Evolutionary conservation across 2,888 invertebrate species (phyloP), one percentile per base, ranked within the genome.

Genomic region (Folsomia manolachei): DNA sequence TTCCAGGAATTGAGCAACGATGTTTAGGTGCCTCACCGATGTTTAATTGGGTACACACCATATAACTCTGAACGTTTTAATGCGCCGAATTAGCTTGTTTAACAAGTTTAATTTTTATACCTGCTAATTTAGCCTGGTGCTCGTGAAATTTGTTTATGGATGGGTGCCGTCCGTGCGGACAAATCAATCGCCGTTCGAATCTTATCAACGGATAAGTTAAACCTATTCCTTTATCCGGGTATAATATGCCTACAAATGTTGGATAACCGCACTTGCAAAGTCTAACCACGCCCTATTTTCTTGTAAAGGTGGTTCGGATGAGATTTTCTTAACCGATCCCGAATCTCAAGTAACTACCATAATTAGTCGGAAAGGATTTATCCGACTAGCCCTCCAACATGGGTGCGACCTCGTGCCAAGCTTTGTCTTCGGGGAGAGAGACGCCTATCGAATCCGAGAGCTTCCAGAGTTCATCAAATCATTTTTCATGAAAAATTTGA

Each of bases 341-440:
- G 70, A 72, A 7, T 75, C 75, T 4, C 68, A 2, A 1, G 72
- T 72, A 9, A 75, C 75, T 0, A 70, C 72, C 11, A 75, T 75
- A 1, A 75, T 75, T 52, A 70, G 71, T 7, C 53, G 75, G 18
- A 75, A 72, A 62, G 75, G 75, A 0, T 75, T 75, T 62, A 72
- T 75, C 39, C n/a, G 67, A 21, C 69, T 75, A 14, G 75, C 75
- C 2, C 56, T 75, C 1, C 72, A 75, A 66, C 60, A 68, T 64
- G 75, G 75, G 21, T 70, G 68, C 19, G 75, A 75, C 27, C 61
- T 75, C 19, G 75, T 75, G 1, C 75, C 75, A 11, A 64, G 68
- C 14, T 75, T 73, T 62, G 75, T 72, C 0, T 75, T 75, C 62
- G 73, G 75, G 2, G 75, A 75, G 52, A 75, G 73, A 25, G 71